phyloP scores from a whole-genome alignment of 2,888 invertebrate genomes.

The Nephrocerus scutellatus region DNA sequence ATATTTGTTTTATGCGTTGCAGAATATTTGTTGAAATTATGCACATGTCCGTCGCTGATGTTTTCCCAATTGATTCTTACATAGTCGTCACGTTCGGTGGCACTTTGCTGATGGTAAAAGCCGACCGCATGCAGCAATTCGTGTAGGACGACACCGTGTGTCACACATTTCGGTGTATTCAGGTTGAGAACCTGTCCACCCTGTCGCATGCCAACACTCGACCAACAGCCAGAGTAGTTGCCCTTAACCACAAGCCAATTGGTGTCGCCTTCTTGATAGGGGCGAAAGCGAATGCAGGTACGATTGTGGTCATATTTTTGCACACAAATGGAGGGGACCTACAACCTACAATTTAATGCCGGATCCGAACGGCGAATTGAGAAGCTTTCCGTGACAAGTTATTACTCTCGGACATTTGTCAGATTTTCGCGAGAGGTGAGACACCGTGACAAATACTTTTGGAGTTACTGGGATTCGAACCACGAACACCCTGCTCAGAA shows the following conservation, averaged over 20 bases:
- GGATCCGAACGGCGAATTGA: no score
- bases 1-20: constrained; percentile 59
- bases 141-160: constrained; percentile 62
- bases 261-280: constrained; percentile 51
- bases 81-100: constrained; percentile 68
- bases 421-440: no score
- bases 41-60: constrained; percentile 49
- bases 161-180: constrained; percentile 52
- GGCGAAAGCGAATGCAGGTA: constrained; percentile 59
- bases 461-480: no score
- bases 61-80: constrained; percentile 69
- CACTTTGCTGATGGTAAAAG: constrained; percentile 77
- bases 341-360: no score
- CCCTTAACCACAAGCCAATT: constrained; percentile 55
- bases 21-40: constrained; percentile 61
- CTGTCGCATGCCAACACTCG: constrained; percentile 56
- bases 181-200: constrained; percentile 57
- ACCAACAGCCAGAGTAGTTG: constrained; percentile 57
- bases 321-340: no score
- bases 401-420: no score
- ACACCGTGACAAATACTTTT: no score
- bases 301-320: constrained; percentile 55
- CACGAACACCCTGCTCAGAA: no score
- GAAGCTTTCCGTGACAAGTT: no score
- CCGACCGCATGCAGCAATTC: constrained; percentile 75